Conservation (phyloP, 2,113 vertebrate genomes). For the Halcyon senegalensis region DNA sequence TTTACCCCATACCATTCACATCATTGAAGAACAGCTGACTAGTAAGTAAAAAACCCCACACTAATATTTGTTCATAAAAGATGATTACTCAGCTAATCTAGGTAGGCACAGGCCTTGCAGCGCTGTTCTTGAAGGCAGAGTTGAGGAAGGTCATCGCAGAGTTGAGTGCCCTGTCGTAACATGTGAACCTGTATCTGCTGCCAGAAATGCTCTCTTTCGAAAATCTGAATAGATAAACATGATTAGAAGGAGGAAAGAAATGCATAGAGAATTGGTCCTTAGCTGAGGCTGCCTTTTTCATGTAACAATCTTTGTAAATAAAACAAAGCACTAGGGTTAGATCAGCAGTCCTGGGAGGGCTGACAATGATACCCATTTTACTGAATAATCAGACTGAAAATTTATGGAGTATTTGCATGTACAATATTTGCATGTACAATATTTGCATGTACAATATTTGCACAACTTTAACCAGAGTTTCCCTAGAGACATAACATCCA, state of each 20-base stretch:
- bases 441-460: conserved; percentile 35
- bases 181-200: not conserved
- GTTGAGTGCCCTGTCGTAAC: not conserved
- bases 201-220: not conserved
- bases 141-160: not conserved
- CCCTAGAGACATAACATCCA: not conserved
- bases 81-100: not conserved
- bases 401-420: not conserved
- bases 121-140: not conserved
- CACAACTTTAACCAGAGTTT: not conserved
- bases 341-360: not conserved
- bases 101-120: not conserved
- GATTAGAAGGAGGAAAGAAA: not conserved
- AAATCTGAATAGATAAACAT: not conserved
- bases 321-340: not conserved
- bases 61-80: conserved; percentile 5
- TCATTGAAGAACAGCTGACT: not conserved
- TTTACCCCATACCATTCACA: not conserved
- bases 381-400: not conserved
- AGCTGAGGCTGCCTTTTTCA: not conserved
- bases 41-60: not conserved
- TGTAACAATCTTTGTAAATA: conserved; percentile 18
- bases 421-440: not conserved
- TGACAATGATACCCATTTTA: not conserved
- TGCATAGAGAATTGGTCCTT: not conserved